Conservation (phyloP, 2,797 vertebrate genomes). For the Selene dorsalis region DNA sequence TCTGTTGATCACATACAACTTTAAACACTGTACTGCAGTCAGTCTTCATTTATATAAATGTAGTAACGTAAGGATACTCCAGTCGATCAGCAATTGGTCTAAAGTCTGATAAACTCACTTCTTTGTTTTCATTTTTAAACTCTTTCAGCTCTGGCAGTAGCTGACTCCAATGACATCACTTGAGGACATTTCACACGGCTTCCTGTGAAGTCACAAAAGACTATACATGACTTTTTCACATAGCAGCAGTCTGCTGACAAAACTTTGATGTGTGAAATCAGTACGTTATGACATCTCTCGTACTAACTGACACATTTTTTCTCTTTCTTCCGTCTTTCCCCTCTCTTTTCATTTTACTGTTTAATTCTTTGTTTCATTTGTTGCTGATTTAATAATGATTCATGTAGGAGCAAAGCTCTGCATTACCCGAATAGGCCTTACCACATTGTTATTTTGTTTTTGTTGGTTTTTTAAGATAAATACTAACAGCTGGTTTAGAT, state of each 20-base stretch:
- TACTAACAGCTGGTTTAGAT: background rate
- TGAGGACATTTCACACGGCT: background rate
- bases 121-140: background rate
- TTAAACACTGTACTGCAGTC: background rate
- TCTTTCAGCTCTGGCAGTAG: background rate
- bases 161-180: background rate
- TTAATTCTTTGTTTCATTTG: background rate
- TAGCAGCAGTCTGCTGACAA: background rate
- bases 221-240: background rate
- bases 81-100: too few species aligned
- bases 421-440: background rate
- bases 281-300: background rate
- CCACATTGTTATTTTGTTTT: too few species aligned
- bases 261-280: background rate
- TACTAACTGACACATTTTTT: background rate
- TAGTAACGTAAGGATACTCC: too few species aligned
- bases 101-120: too few species aligned
- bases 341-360: background rate
- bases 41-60: background rate
- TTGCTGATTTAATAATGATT: background rate
- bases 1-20: too few species aligned
- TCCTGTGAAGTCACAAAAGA: background rate
- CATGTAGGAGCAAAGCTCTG: background rate
- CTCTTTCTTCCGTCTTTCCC: background rate
- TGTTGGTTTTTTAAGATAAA: too few species aligned